These are phyloP conservation scores for Nycticryphes semicollaris DNA, from an alignment of 2,113 vertebrate species.

Conservation along the genomic window DNA sequence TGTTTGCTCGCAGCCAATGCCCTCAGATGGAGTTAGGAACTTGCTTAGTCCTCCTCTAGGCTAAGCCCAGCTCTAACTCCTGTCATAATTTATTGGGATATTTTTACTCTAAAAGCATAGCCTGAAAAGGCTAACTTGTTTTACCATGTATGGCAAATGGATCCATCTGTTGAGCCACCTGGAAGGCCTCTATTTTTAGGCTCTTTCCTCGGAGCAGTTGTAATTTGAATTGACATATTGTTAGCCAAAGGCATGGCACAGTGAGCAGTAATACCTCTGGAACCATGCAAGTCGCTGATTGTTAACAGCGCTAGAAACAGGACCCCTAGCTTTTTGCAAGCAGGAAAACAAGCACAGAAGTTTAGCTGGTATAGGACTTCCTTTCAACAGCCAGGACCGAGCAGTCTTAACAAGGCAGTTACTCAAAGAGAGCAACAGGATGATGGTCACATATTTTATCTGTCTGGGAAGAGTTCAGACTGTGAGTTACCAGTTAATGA, in stretches of 20 bases:
- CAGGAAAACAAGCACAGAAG: background rate
- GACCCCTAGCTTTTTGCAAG: background rate
- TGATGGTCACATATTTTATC: background rate
- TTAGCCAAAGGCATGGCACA: background rate
- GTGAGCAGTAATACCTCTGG: background rate
- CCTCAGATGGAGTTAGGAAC: background rate
- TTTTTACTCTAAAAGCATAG: background rate
- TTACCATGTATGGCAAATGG: background rate
- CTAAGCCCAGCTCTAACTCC: background rate
- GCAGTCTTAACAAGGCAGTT: background rate
- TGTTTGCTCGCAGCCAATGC: background rate
- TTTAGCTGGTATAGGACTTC: background rate
- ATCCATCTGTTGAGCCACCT: conserved; percentile 45
- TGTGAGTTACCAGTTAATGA: background rate
- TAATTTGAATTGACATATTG: conserved; percentile 23
- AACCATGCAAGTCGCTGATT: background rate
- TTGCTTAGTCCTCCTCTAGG: background rate
- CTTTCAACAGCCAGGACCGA: background rate
- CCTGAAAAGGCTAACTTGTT: conserved; percentile 21
- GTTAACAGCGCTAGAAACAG: background rate
- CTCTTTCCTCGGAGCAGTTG: background rate
- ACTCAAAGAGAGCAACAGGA: background rate
- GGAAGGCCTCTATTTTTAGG: conserved; percentile 54
- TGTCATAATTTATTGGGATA: background rate
- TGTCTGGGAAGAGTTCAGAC: background rate